A percentile compares a stretch with the other conserved stretches of the same genome.
Evolutionary conservation across 2,797 vertebrate genomes (phyloP).

Genomic region (Gymnothorax javanicus): DNA sequence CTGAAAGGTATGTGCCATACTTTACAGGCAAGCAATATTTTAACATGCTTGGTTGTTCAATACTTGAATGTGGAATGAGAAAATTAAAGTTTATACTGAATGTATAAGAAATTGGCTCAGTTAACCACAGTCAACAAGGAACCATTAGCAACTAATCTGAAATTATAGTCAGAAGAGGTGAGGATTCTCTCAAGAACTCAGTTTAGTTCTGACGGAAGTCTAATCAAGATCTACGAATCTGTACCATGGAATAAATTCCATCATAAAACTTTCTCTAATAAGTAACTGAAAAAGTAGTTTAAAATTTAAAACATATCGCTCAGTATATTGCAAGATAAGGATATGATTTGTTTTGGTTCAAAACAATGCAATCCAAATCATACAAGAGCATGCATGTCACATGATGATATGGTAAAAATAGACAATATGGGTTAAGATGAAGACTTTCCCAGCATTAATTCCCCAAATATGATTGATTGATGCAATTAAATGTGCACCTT

Average conservation of each 20-base stretch:
- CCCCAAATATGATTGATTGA: neutral
- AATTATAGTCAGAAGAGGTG: too few relatives aligned
- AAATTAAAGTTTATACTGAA: neutral
- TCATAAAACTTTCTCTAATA: neutral
- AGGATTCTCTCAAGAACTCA: too few relatives aligned
- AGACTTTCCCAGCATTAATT: neutral
- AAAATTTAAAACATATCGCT: too few relatives aligned
- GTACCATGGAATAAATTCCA: neutral
- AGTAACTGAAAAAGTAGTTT: neutral
- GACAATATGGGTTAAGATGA: neutral
- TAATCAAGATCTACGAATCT: neutral
- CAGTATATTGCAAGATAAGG: neutral
- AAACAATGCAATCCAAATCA: neutral
- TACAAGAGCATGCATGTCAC: slow-evolving; percentile 18
- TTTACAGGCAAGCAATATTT: neutral
- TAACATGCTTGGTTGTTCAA: neutral
- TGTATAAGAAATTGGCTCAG: too few relatives aligned
- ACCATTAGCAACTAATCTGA: too few relatives aligned
- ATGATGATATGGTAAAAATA: neutral
- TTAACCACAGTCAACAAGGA: too few relatives aligned
- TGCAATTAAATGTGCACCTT: neutral
- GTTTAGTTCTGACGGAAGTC: too few relatives aligned
- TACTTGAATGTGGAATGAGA: neutral
- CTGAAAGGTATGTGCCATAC: neutral
- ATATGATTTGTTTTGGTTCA: neutral